Evolutionary conservation across 2,888 invertebrate genomes (phyloP).

Genomic region (Agrotis puta): DNA sequence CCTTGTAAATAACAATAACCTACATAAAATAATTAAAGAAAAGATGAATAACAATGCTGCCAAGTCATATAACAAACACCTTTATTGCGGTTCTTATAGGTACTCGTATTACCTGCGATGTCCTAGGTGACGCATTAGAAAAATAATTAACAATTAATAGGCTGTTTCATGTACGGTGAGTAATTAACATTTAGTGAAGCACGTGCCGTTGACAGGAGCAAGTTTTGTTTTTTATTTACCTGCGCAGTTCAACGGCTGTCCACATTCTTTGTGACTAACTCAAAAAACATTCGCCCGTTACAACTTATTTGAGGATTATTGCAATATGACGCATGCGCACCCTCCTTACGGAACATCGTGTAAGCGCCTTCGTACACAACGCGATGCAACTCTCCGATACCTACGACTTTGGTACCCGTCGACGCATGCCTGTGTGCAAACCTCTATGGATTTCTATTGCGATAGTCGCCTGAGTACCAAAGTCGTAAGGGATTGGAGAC

Average conservation of each 20-base stretch:
- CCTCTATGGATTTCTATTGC: too few relatives aligned
- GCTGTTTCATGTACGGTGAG: conserved; percentile 4
- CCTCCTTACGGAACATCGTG: not conserved
- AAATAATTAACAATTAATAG: conserved; percentile 18
- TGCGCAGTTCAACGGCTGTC: conserved; percentile 45
- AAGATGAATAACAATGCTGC: not conserved
- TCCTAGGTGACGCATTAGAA: conserved; percentile 1
- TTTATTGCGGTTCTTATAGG: conserved; percentile 3
- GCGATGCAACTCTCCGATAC: too few relatives aligned
- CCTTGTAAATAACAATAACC: not conserved
- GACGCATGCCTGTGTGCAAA: too few relatives aligned
- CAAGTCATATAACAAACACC: too few relatives aligned
- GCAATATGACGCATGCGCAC: conserved; percentile 5
- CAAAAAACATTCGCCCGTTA: conserved; percentile 28
- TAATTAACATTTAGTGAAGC: conserved; percentile 23
- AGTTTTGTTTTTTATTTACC: conserved; percentile 32
- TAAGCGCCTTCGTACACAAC: not conserved
- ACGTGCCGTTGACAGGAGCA: conserved; percentile 1
- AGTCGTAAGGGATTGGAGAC: too few relatives aligned
- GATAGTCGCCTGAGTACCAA: too few relatives aligned
- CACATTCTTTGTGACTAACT: conserved; percentile 55
- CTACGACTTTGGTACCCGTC: too few relatives aligned
- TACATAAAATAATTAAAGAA: not conserved
- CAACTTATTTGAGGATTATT: conserved; percentile 18
- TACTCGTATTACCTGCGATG: not conserved